Conservation (phyloP, 2,113 vertebrate species). For the Columbina picui region DNA sequence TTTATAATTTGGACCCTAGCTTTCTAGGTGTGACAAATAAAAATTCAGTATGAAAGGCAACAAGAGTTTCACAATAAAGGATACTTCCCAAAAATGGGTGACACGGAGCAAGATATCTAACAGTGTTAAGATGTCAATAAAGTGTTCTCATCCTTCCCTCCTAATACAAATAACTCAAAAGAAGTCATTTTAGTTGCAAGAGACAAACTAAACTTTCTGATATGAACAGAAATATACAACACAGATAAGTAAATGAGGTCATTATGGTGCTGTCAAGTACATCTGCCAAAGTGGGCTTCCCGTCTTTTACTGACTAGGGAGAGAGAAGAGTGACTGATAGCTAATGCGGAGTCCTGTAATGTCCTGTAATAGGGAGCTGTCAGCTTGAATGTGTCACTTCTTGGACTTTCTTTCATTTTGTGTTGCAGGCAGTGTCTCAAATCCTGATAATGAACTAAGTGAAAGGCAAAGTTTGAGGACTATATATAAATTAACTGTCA, state of each 20-base stretch:
- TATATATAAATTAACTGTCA: rapidly evolving
- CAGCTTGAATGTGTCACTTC: background rate
- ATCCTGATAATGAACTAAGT: background rate
- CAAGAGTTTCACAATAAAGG: background rate
- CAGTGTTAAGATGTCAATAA: background rate
- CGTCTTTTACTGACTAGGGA: background rate
- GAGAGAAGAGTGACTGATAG: background rate
- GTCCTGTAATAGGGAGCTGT: background rate
- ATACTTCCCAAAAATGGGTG: background rate
- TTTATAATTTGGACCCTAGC: background rate
- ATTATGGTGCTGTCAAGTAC: background rate
- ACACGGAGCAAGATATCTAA: rapidly evolving
- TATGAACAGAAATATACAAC: background rate
- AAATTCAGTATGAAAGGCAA: background rate
- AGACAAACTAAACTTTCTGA: constrained; percentile 17
- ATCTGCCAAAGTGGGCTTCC: background rate
- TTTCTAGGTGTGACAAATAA: background rate
- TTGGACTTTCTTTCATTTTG: background rate
- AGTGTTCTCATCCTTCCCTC: background rate
- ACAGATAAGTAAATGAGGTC: background rate
- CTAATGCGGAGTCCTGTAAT: background rate
- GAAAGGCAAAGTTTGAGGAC: background rate
- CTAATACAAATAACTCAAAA: background rate
- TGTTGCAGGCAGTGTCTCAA: background rate
- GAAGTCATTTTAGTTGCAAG: constrained; percentile 27